Conservation (phyloP, 2,888 invertebrate genomes). For the Nesidiocoris tenuis region DNA sequence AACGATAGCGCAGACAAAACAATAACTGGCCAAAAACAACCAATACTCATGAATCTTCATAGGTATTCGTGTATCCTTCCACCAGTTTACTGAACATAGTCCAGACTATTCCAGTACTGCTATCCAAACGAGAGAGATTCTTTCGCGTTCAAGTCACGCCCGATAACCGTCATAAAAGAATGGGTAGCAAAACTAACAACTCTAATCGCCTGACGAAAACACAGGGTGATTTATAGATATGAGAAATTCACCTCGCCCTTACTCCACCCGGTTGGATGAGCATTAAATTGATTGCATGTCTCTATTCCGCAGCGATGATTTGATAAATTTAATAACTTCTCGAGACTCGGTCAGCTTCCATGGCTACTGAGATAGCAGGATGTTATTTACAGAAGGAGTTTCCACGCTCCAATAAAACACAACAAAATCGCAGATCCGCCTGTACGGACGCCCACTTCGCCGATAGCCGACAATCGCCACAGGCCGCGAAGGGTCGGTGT, state of each 20-base stretch:
- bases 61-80: too few relatives aligned
- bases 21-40: too few relatives aligned
- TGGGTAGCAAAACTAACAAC: constrained; percentile 12
- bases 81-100: too few relatives aligned
- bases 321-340: constrained; percentile 26
- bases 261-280: not conserved
- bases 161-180: not conserved
- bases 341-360: constrained; percentile 2
- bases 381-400: constrained; percentile 8
- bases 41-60: too few relatives aligned
- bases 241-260: not conserved
- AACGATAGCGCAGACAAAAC: too few relatives aligned
- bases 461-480: not conserved
- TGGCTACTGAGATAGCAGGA: not conserved
- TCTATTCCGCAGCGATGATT: constrained; percentile 8
- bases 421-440: not conserved
- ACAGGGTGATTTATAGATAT: constrained; percentile 14
- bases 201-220: constrained; percentile 19
- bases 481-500: not conserved
- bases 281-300: constrained; percentile 18
- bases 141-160: not conserved
- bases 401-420: not conserved
- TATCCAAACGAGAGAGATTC: too few relatives aligned
- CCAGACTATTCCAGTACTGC: too few relatives aligned
- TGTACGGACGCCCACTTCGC: constrained; percentile 6